Evolutionary conservation across 2,797 vertebrate species (phyloP).

Genomic region (Silurus lanzhouensis): DNA sequence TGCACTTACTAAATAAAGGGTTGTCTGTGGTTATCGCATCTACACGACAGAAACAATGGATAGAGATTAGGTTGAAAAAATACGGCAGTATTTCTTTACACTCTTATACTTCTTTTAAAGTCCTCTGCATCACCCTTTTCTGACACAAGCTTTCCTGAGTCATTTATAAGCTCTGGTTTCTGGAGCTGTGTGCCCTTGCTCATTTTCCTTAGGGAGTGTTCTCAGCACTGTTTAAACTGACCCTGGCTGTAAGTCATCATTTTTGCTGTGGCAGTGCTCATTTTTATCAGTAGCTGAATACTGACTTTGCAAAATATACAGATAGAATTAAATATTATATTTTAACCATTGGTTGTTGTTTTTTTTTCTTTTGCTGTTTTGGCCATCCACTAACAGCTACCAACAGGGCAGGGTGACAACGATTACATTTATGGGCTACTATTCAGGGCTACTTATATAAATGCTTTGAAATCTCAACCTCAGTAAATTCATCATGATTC

Average conservation of each 20-base stretch:
- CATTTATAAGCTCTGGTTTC: constrained; percentile 23
- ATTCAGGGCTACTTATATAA: too few species aligned
- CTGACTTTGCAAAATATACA: neutral
- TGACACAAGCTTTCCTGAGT: constrained; percentile 13
- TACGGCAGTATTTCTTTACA: neutral
- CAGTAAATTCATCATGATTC: too few species aligned
- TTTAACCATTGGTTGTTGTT: neutral
- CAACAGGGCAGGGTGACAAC: neutral
- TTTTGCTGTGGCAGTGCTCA: neutral
- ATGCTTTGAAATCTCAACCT: too few species aligned
- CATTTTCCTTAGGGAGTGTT: constrained; percentile 4
- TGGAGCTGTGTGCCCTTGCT: constrained; percentile 23
- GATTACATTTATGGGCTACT: too few species aligned
- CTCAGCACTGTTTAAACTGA: constrained; percentile 1
- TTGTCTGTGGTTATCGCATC: neutral
- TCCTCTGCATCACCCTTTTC: constrained; percentile 5
- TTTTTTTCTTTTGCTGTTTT: neutral
- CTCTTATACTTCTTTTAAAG: neutral
- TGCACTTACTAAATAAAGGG: neutral
- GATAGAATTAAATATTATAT: neutral
- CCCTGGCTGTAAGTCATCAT: neutral
- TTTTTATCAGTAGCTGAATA: constrained; percentile 17
- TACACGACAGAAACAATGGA: neutral
- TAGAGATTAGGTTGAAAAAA: constrained; percentile 4
- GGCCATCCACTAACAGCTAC: neutral